phyloP scores from a whole-genome alignment of 2,888 invertebrate species.

The Dendrolimus pini region DNA sequence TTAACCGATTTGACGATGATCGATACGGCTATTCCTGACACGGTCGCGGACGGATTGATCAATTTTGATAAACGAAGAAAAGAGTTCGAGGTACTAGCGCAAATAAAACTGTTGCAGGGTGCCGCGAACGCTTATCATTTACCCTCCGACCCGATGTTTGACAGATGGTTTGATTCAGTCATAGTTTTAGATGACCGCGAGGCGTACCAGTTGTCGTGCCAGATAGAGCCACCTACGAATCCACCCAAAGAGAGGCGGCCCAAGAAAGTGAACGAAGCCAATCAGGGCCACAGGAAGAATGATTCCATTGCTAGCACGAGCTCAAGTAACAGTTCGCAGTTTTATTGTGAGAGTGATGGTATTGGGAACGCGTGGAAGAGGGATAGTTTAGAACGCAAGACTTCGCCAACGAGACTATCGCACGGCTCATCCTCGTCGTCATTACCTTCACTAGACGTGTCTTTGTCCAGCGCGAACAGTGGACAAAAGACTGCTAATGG shows the following conservation, averaged over 20 bases:
- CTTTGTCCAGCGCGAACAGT: constrained; percentile 81
- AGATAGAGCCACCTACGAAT: constrained; percentile 85
- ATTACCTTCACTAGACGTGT: constrained; percentile 87
- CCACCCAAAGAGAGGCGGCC: constrained; percentile 67
- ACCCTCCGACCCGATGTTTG: constrained; percentile 89
- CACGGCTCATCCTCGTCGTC: constrained; percentile 86
- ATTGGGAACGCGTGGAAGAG: constrained; percentile 81
- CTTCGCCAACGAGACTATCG: constrained; percentile 86
- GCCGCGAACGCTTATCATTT: constrained; percentile 97
- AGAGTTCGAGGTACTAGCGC: constrained; percentile 98
- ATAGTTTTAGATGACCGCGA: constrained; percentile 94
- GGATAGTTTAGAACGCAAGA: constrained; percentile 87
- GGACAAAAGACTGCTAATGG: constrained; percentile 71
- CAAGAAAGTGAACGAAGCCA: constrained; percentile 76
- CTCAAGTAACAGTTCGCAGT: constrained; percentile 90
- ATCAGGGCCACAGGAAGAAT: constrained; percentile 88
- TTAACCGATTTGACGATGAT: constrained; percentile 99
- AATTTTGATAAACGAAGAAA: constrained; percentile 99
- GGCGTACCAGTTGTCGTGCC: constrained; percentile 92
- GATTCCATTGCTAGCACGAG: constrained; percentile 94
- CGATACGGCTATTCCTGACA: constrained; percentile 95
- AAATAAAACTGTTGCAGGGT: constrained; percentile 95
- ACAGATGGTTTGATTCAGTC: constrained; percentile 96
- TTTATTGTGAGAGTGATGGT: constrained; percentile 88
- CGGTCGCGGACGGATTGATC: constrained; percentile 88